Base-by-base conservation (phyloP, 92 coral and sea anemone genomes). In the Zoanthus sociatus region DNA sequence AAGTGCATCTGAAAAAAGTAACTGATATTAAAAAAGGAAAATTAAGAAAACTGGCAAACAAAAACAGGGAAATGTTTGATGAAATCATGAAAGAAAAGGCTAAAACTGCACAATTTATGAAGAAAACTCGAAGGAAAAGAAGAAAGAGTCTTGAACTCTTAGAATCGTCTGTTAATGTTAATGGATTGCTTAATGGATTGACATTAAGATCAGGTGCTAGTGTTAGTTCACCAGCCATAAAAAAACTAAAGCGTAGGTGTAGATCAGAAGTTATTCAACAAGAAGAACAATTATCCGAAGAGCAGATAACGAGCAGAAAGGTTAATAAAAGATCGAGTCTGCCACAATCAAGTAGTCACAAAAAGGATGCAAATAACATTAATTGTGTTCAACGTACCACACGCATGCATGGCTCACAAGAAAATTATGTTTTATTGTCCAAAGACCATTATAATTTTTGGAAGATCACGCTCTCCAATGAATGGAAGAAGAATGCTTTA, bases 71-170 rank as follows among this genome's bases (percentile, higher is more conserved):
- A 63, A 81, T 81, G 85, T 81, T 81, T 66, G 85, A 81, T 9
- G 85, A 81, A 81, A 81, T 81, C 31, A 81, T 81, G 85, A 81
- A 81, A 47, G 85, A 81, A 81, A 81, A 81, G 42, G 85, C 85
- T 10, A 81, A 81, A 30, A 81, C 10, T 48, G 42, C 73, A 9
- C 55, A 66, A 66, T 71, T 81, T 66, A 26, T 69, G 46, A 81
- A 66, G 75, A 81, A 81, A 67, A 64, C 85, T 66, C 46, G 26
- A 31, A 81, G 47, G 17, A 69, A 7, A 46, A 81, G 66, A 67
- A 61, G 73, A 48, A 66, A 64, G 63, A 67, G 1, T 26, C 9
- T 10, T 17, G 75, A 66, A 20, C 51, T 5, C n/a, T 9, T 64
- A 21, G 75, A 81, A 21, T 81, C 85, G 45, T 73, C 85, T 2